These are phyloP conservation scores for Bunonema sp. DNA, from an alignment of 2,888 invertebrate genomes.

Conservation along the genomic window DNA sequence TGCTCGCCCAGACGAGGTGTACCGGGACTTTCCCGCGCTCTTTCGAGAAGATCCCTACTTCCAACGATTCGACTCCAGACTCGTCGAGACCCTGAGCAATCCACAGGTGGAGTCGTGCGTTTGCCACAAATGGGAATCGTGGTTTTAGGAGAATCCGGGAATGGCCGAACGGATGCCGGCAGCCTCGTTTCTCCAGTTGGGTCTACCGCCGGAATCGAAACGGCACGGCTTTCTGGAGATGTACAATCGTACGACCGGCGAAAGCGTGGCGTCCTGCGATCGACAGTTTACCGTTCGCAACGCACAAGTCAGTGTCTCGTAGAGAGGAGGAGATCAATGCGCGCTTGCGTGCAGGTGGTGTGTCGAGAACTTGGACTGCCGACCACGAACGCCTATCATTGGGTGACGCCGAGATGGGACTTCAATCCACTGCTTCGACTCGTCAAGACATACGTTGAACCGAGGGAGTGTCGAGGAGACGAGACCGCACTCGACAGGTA, in stretches of 20 bases:
- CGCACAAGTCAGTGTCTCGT: slow-evolving; percentile 49
- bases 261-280: slow-evolving; percentile 94
- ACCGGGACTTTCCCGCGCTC: slow-evolving; percentile 32
- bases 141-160: neutral
- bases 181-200: too few relatives aligned
- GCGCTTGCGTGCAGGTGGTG: slow-evolving; percentile 53
- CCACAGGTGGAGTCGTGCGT: neutral
- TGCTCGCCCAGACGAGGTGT: slow-evolving; percentile 24
- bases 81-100: slow-evolving; percentile 2
- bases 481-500: slow-evolving; percentile 50
- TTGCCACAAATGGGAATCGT: neutral
- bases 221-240: slow-evolving; percentile 49
- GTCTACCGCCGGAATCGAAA: too few relatives aligned
- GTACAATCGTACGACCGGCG: slow-evolving; percentile 79
- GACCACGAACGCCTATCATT: slow-evolving; percentile 71
- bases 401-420: slow-evolving; percentile 69
- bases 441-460: slow-evolving; percentile 87
- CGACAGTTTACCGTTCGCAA: slow-evolving; percentile 82
- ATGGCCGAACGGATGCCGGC: too few relatives aligned
- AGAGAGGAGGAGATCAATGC: neutral
- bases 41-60: slow-evolving; percentile 38
- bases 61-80: slow-evolving; percentile 19
- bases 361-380: slow-evolving; percentile 80
- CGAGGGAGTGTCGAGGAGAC: slow-evolving; percentile 58
- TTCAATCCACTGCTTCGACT: slow-evolving; percentile 73